A percentile compares a stretch with the other conserved stretches of the same genome.
phyloP scores from a whole-genome alignment of 2,888 invertebrate species.

The Fabriciana adippe region DNA sequence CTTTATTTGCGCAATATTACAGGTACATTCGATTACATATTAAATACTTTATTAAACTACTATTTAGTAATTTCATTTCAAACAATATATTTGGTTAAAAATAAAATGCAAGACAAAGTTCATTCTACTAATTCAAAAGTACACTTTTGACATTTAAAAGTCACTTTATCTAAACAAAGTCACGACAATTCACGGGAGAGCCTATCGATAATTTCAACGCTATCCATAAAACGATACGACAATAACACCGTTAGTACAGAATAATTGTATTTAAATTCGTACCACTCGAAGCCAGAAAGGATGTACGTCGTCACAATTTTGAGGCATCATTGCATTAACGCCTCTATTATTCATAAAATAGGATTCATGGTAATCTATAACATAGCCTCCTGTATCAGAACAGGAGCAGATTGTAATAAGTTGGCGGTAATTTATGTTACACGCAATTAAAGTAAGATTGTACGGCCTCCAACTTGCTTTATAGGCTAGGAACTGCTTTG shows the following conservation, averaged over 20 bases:
- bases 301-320: constrained; percentile 15
- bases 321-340: constrained; percentile 2
- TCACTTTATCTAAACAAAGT: constrained; percentile 10
- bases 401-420: constrained; percentile 79
- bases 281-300: constrained; percentile 26
- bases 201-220: constrained; percentile 14
- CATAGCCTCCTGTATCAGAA: constrained; percentile 56
- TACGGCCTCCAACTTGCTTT: constrained; percentile 52
- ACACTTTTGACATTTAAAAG: constrained; percentile 13
- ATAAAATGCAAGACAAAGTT: constrained; percentile 4
- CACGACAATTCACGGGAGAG: constrained; percentile 2
- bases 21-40: too few species aligned
- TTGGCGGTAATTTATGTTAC: constrained; percentile 78
- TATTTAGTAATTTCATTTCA: too few species aligned
- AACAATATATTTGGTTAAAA: too few species aligned
- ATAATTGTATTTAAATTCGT: constrained; percentile 38
- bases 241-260: constrained; percentile 22
- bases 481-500: constrained; percentile 34
- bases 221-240: constrained; percentile 21
- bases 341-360: constrained; percentile 20
- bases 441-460: constrained; percentile 81
- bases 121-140: background rate
- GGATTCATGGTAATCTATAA: constrained; percentile 1
- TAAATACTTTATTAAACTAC: too few species aligned
- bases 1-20: too few species aligned